Percentiles rank a stretch among this genome's conserved stretches.
Conservation (phyloP, 2,113 vertebrate genomes). For the Speoplatyrhinus poulsoni region DNA sequence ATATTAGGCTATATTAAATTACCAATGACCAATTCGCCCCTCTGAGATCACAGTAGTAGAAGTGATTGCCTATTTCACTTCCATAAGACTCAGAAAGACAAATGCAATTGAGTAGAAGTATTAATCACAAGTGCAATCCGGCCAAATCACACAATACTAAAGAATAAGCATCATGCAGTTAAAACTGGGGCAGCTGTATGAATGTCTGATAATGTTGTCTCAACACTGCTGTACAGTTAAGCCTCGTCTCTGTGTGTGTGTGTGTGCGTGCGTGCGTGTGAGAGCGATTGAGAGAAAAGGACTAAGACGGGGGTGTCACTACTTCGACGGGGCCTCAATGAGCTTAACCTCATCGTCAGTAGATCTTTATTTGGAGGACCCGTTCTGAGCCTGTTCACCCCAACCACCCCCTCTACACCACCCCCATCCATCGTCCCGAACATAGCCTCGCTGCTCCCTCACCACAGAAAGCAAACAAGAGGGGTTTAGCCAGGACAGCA, state of each 20-base stretch:
- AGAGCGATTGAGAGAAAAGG: background rate
- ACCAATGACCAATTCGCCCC: no score
- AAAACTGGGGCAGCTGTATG: background rate
- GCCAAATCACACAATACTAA: background rate
- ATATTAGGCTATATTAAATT: no score
- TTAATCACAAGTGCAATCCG: no score
- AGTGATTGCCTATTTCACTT: no score
- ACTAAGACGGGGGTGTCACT: background rate
- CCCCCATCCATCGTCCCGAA: constrained; percentile 23
- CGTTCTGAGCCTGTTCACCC: constrained; percentile 26
- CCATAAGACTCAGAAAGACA: no score
- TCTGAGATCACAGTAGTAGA: no score
- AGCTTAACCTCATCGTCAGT: constrained; percentile 51
- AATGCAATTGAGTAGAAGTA: no score
- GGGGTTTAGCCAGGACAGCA: constrained; percentile 31
- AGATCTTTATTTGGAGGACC: constrained; percentile 22
- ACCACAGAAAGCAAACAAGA: constrained; percentile 62
- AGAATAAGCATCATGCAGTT: constrained; percentile 2
- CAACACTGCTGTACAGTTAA: no score
- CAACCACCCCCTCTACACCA: constrained; percentile 2
- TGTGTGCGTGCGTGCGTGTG: background rate
- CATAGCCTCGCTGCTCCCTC: constrained; percentile 35
- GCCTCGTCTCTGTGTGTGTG: no score
- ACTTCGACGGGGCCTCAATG: constrained; percentile 49
- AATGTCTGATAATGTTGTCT: constrained; percentile 12